These are phyloP conservation scores for Sialis fuliginosa DNA, from an alignment of 2,888 invertebrate species.

Conservation along the genomic window DNA sequence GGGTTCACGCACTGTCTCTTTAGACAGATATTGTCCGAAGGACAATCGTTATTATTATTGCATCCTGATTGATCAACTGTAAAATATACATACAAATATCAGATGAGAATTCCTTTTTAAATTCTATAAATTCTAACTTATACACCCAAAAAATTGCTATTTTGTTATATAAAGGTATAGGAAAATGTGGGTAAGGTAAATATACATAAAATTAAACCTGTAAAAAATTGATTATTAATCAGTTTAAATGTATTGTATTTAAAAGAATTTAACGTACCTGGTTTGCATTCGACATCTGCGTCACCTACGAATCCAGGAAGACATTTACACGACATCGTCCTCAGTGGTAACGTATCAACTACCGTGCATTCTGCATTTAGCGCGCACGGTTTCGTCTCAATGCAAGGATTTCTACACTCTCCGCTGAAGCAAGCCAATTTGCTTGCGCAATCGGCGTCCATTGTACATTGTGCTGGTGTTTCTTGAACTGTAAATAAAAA, in stretches of 20 bases:
- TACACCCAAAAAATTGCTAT: no score
- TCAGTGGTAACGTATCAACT: conserved; percentile 67
- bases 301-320: conserved; percentile 68
- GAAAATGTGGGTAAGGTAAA: not conserved
- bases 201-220: conserved; percentile 9
- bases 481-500: not conserved
- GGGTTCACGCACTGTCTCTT: conserved; percentile 61
- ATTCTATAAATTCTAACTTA: conserved; percentile 1
- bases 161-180: no score
- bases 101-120: not conserved
- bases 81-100: conserved; percentile 3
- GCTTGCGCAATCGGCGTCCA: conserved; percentile 73
- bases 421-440: conserved; percentile 68
- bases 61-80: conserved; percentile 40
- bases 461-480: conserved; percentile 37
- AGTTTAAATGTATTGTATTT: not conserved
- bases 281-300: conserved; percentile 66
- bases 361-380: conserved; percentile 66
- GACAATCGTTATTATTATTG: conserved; percentile 51
- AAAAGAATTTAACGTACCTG: conserved; percentile 37
- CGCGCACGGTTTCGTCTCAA: conserved; percentile 61
- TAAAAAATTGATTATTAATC: conserved; percentile 1
- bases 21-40: conserved; percentile 49
- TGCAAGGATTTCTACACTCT: conserved; percentile 65
- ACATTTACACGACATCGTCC: conserved; percentile 79